phyloP scores from a whole-genome alignment of 2,797 vertebrate genomes.

The Galago senegalensis region DNA sequence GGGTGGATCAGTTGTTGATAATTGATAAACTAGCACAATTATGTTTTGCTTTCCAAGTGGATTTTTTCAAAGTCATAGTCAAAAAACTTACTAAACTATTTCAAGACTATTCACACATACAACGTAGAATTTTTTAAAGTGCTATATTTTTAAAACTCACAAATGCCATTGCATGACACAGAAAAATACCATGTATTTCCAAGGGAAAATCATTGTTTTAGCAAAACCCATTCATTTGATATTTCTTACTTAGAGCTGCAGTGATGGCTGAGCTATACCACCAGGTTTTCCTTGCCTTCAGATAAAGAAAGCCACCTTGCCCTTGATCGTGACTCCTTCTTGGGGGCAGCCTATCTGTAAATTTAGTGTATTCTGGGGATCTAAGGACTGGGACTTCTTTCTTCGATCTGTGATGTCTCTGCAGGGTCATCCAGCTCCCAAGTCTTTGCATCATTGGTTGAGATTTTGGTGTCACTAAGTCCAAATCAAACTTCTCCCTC shows the following conservation, averaged over 20 bases:
- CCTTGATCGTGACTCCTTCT: neutral
- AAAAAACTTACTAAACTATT: neutral
- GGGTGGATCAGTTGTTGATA: neutral
- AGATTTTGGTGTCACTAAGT: neutral
- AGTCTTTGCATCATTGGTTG: neutral
- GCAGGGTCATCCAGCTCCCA: neutral
- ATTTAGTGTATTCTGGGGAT: neutral
- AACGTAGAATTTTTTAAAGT: slow-evolving; percentile 36
- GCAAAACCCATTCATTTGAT: neutral
- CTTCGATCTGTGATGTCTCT: neutral
- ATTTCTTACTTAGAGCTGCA: neutral
- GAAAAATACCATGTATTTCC: neutral
- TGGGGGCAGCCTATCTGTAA: neutral
- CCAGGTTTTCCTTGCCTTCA: neutral
- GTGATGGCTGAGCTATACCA: neutral
- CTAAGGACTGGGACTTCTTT: neutral
- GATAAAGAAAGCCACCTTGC: neutral
- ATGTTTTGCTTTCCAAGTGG: neutral
- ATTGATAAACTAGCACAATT: neutral
- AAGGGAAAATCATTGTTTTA: slow-evolving; percentile 8
- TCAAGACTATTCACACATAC: neutral
- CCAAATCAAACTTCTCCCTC: neutral
- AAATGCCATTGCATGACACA: slow-evolving; percentile 12
- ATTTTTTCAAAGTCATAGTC: slow-evolving; percentile 44
- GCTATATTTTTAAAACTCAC: slow-evolving; percentile 52